Base-by-base conservation (phyloP, 1,140 invertebrate species). In the Solenopsis invicta region DNA sequence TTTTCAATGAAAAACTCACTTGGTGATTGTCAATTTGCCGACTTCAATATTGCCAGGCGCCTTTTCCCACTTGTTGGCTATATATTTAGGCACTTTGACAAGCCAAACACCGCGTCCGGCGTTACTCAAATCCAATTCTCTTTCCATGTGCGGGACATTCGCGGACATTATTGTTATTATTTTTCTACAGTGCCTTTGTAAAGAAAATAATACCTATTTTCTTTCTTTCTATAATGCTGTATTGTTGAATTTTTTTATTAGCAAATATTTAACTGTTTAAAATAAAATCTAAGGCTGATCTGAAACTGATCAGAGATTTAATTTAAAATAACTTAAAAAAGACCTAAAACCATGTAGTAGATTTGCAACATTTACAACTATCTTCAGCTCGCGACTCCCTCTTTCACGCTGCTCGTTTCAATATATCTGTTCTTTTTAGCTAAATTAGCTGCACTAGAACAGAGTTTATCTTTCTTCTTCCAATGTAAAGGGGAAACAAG, bases 21-120 rank as follows among this genome's bases (percentile, higher is more conserved):
- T 97, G 24, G 96, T 96, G 88, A 98, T 98, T 93, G 96, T 97
- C 1, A 98, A 95, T 95, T 97, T 97, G n/a, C 97, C 98, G 85
- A 98, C 97, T 95, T 98, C 97, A 86, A 97, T 96, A 91, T 97
- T 97, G 48, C 96, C 97, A 34, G 97, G 96, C 61, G 98, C 97
- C 94, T 98, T 98, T 91, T 98, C 97, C 98, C 98, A 99, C 95
- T 97, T 97, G 87, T 97, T 98, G 3, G 98, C 97, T 89, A 99
- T 97, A 96, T 99, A 99, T 96, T 99, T 99, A 4, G 99, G 99
- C 34, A 99, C 98, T 96, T 99, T 99, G 0, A 99, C 99, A 12
- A 99, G 96, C 99, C 99, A 99, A 10, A 99, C 98, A 54, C 98
- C 98, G 90, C 98, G 96, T 10, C 97, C 97, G 45, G 98, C 97